Conservation (phyloP, 2,113 vertebrate species). For the Rhinolophus ferrumequinum region DNA sequence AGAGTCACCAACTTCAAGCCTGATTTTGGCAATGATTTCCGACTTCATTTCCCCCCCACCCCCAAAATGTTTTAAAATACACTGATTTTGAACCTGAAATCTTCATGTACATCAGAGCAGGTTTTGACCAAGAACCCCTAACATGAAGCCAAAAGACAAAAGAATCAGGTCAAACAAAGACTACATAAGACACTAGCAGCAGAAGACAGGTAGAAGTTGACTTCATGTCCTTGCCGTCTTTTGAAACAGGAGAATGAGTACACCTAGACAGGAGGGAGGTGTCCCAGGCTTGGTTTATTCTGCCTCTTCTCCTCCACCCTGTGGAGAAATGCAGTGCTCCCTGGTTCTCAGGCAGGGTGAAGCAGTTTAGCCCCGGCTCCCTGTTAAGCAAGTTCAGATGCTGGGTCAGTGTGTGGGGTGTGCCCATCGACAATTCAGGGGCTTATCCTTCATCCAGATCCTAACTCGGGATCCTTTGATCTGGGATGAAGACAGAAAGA, state of each 20-base stretch:
- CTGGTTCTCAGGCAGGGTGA: slow-evolving; percentile 82
- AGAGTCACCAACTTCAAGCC: slow-evolving; percentile 64
- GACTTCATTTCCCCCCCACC: background rate
- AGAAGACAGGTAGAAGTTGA: slow-evolving; percentile 76
- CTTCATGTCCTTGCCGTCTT: slow-evolving; percentile 78
- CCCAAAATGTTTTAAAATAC: slow-evolving; percentile 63
- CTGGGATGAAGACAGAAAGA: slow-evolving; percentile 83
- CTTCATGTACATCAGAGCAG: slow-evolving; percentile 81
- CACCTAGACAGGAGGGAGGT: slow-evolving; percentile 81
- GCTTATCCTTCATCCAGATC: slow-evolving; percentile 83
- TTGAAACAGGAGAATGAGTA: slow-evolving; percentile 78
- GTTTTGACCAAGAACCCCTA: slow-evolving; percentile 72
- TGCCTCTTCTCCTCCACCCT: slow-evolving; percentile 83
- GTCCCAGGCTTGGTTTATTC: slow-evolving; percentile 80
- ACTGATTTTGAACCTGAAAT: slow-evolving; percentile 71
- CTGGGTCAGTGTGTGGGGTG: slow-evolving; percentile 82
- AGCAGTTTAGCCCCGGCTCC: slow-evolving; percentile 82
- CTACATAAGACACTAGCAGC: slow-evolving; percentile 75
- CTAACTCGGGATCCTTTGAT: slow-evolving; percentile 83
- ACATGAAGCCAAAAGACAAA: slow-evolving; percentile 75
- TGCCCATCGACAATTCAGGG: slow-evolving; percentile 81
- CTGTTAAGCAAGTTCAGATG: slow-evolving; percentile 83
- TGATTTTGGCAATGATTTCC: slow-evolving; percentile 73
- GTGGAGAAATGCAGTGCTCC: slow-evolving; percentile 83
- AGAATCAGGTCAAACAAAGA: slow-evolving; percentile 74